Conservation (phyloP, 2,888 invertebrate species). For the Metacarcinus magister region DNA sequence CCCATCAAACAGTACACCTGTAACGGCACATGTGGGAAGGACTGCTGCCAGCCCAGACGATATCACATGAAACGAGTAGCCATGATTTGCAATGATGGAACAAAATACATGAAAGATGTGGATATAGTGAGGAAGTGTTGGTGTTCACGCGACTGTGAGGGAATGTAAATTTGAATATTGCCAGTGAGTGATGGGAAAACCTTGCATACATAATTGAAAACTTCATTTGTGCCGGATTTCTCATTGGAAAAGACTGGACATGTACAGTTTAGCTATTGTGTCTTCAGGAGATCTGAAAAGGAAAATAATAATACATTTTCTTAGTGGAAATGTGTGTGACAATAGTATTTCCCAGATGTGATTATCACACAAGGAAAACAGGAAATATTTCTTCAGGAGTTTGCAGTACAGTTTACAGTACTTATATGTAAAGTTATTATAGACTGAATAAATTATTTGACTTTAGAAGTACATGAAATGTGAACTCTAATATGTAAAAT, state of each 20-base stretch:
- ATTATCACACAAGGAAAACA: slow-evolving; percentile 10
- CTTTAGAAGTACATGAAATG: slow-evolving; percentile 39
- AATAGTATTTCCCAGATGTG: slow-evolving; percentile 46
- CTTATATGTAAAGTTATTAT: slow-evolving; percentile 60
- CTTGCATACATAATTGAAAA: not conserved
- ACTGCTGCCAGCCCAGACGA: slow-evolving; percentile 95
- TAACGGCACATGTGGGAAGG: slow-evolving; percentile 89
- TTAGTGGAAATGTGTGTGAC: slow-evolving; percentile 26
- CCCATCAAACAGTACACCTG: slow-evolving; percentile 96
- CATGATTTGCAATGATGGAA: slow-evolving; percentile 95
- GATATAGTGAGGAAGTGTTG: slow-evolving; percentile 98
- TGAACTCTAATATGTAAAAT: slow-evolving; percentile 56
- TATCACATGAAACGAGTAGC: slow-evolving; percentile 95
- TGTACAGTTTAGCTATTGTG: slow-evolving; percentile 48
- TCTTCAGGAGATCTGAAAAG: slow-evolving; percentile 44
- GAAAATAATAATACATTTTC: slow-evolving; percentile 2
- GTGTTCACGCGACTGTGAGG: slow-evolving; percentile 81
- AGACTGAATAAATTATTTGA: slow-evolving; percentile 70
- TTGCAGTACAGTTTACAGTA: slow-evolving; percentile 58
- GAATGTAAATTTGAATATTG: slow-evolving; percentile 59
- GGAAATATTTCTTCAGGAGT: slow-evolving; percentile 56
- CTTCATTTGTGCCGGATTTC: not conserved
- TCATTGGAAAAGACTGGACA: not conserved
- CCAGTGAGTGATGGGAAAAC: slow-evolving; percentile 13
- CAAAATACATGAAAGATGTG: slow-evolving; percentile 96